phyloP scores from a whole-genome alignment of 2,113 vertebrate genomes.

The Synodontis membranacea region DNA sequence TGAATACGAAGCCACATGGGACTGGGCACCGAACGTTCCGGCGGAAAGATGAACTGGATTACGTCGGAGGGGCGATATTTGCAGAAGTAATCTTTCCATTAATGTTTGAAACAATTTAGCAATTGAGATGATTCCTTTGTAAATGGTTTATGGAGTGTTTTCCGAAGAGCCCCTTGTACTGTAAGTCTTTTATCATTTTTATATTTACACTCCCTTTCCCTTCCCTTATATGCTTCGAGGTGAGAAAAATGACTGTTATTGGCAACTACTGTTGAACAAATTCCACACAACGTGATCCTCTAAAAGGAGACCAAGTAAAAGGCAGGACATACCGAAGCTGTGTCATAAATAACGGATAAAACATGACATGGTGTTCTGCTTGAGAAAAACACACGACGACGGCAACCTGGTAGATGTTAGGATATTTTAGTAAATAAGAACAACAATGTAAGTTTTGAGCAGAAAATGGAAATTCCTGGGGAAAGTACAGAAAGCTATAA shows the following conservation, averaged over 20 bases:
- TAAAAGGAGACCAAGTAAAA: not conserved
- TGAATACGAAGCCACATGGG: not conserved
- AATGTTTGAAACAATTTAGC: not conserved
- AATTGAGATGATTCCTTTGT: not conserved
- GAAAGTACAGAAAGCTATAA: not conserved
- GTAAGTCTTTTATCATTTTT: not conserved
- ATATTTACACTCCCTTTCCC: not conserved
- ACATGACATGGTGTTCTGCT: too few relatives aligned
- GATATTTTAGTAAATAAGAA: not conserved
- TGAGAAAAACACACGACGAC: too few relatives aligned
- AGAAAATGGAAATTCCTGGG: not conserved
- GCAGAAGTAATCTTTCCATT: not conserved
- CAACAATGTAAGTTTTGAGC: not conserved
- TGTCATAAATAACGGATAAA: not conserved
- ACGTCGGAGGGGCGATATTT: not conserved
- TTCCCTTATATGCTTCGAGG: not conserved
- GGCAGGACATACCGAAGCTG: not conserved
- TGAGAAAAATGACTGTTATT: not conserved
- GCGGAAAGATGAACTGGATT: not conserved
- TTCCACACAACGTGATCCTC: not conserved
- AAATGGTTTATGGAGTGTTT: not conserved
- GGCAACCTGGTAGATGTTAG: not conserved
- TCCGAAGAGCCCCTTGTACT: not conserved
- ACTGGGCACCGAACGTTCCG: not conserved
- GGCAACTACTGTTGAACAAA: not conserved